These are phyloP conservation scores for Junonia oenone DNA, from an alignment of 2,888 invertebrate species.

Conservation along the genomic window DNA sequence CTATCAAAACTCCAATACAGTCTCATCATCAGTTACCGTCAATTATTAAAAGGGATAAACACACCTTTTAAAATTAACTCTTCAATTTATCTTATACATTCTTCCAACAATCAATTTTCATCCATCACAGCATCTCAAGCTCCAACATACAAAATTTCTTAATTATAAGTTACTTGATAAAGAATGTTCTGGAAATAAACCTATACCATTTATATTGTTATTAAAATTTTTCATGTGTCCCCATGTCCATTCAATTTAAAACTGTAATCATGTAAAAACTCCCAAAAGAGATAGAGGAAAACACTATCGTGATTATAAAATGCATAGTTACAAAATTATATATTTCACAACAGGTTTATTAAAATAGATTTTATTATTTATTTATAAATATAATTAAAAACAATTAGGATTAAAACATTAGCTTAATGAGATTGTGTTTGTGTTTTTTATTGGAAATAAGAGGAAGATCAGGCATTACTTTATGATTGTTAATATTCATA, in stretches of 20 bases:
- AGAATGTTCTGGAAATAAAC: background rate
- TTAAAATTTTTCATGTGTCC: background rate
- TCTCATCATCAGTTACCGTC: background rate
- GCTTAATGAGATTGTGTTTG: slow-evolving; percentile 20
- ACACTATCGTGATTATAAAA: slow-evolving; percentile 9
- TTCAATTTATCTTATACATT: background rate
- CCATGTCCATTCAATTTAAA: background rate
- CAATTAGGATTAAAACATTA: slow-evolving; percentile 1
- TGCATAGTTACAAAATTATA: slow-evolving; percentile 22
- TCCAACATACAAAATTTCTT: slow-evolving; percentile 8
- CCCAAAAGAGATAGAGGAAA: slow-evolving; percentile 2
- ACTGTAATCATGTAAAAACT: background rate
- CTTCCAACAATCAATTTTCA: slow-evolving; percentile 2
- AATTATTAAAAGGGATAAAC: background rate
- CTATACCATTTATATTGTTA: background rate
- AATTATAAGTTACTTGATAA: background rate
- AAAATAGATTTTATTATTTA: slow-evolving; percentile 14
- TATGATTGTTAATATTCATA: background rate
- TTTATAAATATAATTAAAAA: background rate
- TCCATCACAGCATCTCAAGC: slow-evolving; percentile 15
- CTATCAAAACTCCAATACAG: slow-evolving; percentile 20
- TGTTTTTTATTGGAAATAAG: slow-evolving; percentile 1
- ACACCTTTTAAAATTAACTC: background rate
- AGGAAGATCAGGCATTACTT: background rate
- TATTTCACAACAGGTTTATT: slow-evolving; percentile 13